Percentiles rank a stretch among this genome's conserved stretches.
Conservation (phyloP, 2,113 vertebrate species). For the Phodopus roborovskii region DNA sequence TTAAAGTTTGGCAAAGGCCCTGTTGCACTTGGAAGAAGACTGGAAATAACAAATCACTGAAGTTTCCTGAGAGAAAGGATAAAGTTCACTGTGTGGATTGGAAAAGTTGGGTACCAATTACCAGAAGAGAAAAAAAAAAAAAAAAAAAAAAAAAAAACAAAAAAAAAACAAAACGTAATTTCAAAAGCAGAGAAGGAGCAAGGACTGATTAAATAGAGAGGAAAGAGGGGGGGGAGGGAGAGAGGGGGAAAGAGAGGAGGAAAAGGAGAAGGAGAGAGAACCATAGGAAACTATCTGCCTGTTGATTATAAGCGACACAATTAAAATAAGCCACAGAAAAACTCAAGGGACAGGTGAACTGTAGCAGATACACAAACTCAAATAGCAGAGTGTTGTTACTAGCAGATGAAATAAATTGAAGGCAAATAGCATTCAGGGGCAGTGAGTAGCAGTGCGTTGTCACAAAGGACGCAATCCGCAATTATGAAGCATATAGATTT, state of each 20-base stretch:
- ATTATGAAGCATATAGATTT: background rate
- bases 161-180: background rate
- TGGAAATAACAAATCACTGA: background rate
- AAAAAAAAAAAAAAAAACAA: background rate
- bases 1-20: background rate
- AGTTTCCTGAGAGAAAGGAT: background rate
- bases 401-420: background rate
- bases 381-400: background rate
- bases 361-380: background rate
- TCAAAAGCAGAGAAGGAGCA: constrained; percentile 1
- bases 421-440: background rate
- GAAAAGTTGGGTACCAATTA: background rate
- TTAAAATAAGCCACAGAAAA: background rate
- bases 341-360: background rate
- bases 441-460: background rate
- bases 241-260: background rate
- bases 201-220: background rate
- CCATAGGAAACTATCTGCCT: background rate
- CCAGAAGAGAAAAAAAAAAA: background rate
- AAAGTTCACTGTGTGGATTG: background rate
- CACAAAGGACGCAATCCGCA: background rate
- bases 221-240: accelerated
- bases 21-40: background rate
- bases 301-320: background rate
- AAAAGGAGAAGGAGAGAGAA: background rate